Base-by-base conservation (phyloP, 92 coral and sea anemone genomes). In the Bergia puertoricense region DNA sequence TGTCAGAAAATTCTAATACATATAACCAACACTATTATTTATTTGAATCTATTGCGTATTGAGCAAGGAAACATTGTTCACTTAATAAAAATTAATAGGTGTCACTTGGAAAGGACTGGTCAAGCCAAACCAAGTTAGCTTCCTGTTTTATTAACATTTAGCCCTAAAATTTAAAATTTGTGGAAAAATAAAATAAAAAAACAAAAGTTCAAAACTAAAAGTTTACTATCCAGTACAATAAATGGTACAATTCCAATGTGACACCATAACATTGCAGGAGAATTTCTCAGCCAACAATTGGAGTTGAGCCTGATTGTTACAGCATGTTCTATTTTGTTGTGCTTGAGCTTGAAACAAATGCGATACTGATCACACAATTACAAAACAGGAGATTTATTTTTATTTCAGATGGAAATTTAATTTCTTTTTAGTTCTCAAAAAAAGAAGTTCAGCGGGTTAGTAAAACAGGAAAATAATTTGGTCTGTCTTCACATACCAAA, bases 31-130 rank as follows among this genome's bases (percentile, higher is more conserved):
- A 72, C 13, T 72, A 36, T 16, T 72, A 11, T 36, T 72, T 23
- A 72, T 72, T 23, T 72, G 76, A 72, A 36, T 72, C 5, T 36
- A 72, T 72, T 72, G 76, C 76, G 38, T 72, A 72, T 72, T 72
- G 76, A 72, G 76, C 76, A 72, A 72, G 14, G 76, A 72, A 72
- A 72, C 76, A 72, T 72, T 72, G 76, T 72, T 72, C 76, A 72
- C 13, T 72, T 72, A 16, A 72, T 36, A 72, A 7, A 69, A 69
- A 72, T 72, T 9, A 72, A 23, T 23, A 23, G n/a, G n/a, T n/a
- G n/a, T n/a, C n/a, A n/a, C n/a, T n/a, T n/a, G 41, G 41, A 23
- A 72, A 37, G 0, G 14, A 72, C 76, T 1, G 42, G 42, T 72
- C 76, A 72, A 72, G 76, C 76, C 76, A 72, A 4, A 72, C 76